These are phyloP conservation scores for Drosophila asahinai DNA, from an alignment of 1,140 invertebrate species.

Conservation along the genomic window DNA sequence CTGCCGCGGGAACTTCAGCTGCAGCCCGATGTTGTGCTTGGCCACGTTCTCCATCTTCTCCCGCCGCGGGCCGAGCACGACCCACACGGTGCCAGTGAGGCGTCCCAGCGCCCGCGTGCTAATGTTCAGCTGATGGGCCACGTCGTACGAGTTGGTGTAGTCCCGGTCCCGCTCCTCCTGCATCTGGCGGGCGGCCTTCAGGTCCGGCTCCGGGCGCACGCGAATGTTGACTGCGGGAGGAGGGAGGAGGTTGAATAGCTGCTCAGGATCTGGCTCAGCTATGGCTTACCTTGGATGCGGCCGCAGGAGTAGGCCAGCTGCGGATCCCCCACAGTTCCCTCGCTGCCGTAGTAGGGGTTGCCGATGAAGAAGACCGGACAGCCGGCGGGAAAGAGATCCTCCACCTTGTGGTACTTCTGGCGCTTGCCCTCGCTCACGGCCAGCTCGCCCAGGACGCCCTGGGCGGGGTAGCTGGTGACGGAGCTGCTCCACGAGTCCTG, in stretches of 20 bases:
- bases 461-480: constrained; percentile 87
- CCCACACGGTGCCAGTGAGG: constrained; percentile 93
- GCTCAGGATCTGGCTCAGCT: too few relatives aligned
- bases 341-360: constrained; percentile 91
- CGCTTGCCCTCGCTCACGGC: constrained; percentile 41
- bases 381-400: constrained; percentile 90
- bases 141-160: constrained; percentile 79
- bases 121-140: constrained; percentile 85
- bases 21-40: constrained; percentile 95
- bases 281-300: constrained; percentile 65
- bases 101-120: constrained; percentile 90
- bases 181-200: constrained; percentile 67
- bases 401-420: constrained; percentile 85
- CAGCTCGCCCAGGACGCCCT: constrained; percentile 64
- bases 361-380: constrained; percentile 91
- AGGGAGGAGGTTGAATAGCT: too few relatives aligned
- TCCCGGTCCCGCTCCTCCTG: constrained; percentile 70
- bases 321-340: constrained; percentile 88
- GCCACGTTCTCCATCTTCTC: constrained; percentile 83
- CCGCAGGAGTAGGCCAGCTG: constrained; percentile 69
- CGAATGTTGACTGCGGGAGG: constrained; percentile 75
- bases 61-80: constrained; percentile 86
- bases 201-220: constrained; percentile 84
- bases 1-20: constrained; percentile 94
- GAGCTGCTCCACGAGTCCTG: constrained; percentile 57